Base-by-base conservation (phyloP, 2,113 vertebrate genomes). In the Megalops atlanticus region DNA sequence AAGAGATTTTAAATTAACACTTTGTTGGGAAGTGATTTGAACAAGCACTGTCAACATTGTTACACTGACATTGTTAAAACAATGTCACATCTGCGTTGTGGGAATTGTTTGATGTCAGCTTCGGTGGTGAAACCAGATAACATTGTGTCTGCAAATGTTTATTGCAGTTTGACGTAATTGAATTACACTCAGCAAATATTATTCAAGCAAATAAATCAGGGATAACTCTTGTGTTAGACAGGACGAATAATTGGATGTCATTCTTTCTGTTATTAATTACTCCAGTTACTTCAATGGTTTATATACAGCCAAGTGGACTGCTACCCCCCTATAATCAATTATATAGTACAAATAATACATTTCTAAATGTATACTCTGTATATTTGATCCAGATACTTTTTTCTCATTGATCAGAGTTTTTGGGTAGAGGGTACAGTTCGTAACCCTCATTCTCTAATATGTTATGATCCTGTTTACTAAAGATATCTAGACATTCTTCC, bases 151-250 rank as follows among this genome's bases (percentile, higher is more conserved):
- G n/a, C n/a, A 64, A 64, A 24, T 74, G 52, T 83, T 83, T 85
- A 79, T 77, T 79, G 69, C 72, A 82, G 84, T 77, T n/a, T 54
- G 52, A 58, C 8, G 21, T 86, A 85, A 91, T 87, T 89, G 74
- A 85, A 86, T 88, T 85, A 69, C 74, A 33, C 72, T 81, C 80
- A 73, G 21, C 75, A 77, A 84, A 84, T 80, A 83, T 87, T 58
- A 78, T 84, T 80, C 80, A 68, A 82, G 78, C 40, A 87, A 84
- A 89, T 86, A 86, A 81, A 89, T 86, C 80, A 83, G 3, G 11
- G 74, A 52, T n/a, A 33, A 79, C 78, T 43, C 33, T 24, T 4
- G 18, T 4, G 4, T 68, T 64, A 35, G 38, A 58, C 18, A 77
- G 27, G 31, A 3, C 31, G 70, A 79, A 76, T 82, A 82, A 85